Conservation (phyloP, 2,113 vertebrate genomes). For the Cyanistes caeruleus region DNA sequence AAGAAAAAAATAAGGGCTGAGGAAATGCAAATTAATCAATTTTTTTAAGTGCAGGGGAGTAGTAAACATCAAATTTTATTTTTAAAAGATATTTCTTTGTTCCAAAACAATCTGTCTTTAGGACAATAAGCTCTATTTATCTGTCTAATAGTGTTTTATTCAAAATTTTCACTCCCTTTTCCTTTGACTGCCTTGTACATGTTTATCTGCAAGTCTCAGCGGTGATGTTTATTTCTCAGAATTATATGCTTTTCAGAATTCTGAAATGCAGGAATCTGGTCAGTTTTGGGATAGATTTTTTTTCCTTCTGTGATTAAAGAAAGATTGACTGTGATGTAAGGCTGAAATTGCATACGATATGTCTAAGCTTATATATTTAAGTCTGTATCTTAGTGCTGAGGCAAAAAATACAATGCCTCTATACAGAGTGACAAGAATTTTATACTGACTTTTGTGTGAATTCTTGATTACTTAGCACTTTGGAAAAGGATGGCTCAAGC, state of each 20-base stretch:
- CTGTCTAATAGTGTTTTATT: not conserved
- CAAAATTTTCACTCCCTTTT: not conserved
- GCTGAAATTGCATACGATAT: not conserved
- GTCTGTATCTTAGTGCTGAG: not conserved
- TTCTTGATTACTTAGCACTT: slow-evolving; percentile 9
- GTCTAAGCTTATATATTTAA: not conserved
- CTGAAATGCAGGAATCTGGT: not conserved
- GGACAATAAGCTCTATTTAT: not conserved
- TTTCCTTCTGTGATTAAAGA: not conserved
- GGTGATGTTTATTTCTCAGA: not conserved
- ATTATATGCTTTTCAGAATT: not conserved
- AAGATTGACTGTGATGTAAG: not conserved
- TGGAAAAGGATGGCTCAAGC: not conserved
- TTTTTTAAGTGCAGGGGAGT: not conserved
- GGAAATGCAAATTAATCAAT: not conserved
- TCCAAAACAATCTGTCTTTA: not conserved
- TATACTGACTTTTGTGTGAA: not conserved
- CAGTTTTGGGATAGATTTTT: not conserved
- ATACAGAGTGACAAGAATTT: not conserved
- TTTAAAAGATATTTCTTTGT: not conserved
- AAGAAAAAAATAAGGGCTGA: not conserved
- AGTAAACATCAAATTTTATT: not conserved
- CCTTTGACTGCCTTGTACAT: not conserved
- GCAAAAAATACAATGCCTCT: not conserved
- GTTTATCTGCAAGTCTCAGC: not conserved